phyloP scores from a whole-genome alignment of 2,888 invertebrate genomes.

The Melanchra persicariae region DNA sequence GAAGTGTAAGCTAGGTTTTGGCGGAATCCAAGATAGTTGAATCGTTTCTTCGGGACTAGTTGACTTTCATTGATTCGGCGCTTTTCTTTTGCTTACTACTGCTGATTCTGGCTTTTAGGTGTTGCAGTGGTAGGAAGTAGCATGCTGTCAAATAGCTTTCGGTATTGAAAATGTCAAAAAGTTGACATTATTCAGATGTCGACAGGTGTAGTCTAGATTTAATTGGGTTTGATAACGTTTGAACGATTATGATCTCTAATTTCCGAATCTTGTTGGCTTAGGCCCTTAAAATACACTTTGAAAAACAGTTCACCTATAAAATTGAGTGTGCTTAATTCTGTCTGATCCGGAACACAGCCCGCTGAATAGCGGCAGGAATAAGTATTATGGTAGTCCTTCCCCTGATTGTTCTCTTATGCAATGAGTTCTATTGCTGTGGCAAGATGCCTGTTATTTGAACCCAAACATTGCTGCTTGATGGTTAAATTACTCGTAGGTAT shows the following conservation, averaged over 20 bases:
- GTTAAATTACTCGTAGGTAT: not conserved
- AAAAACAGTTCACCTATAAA: not conserved
- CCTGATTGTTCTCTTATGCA: not conserved
- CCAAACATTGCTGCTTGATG: not conserved
- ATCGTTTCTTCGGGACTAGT: too few species aligned
- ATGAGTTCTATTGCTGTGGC: too few species aligned
- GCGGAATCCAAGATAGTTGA: not conserved
- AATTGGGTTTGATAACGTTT: too few species aligned
- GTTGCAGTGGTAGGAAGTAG: not conserved
- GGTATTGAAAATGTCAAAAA: not conserved
- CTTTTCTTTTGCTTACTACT: too few species aligned
- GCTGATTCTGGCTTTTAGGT: too few species aligned
- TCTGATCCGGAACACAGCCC: not conserved
- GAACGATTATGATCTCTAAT: too few species aligned
- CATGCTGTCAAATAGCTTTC: too few species aligned
- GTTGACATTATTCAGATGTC: not conserved
- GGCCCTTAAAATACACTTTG: not conserved
- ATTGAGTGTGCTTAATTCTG: not conserved
- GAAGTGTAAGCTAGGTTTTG: constrained; percentile 4
- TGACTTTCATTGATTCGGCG: too few species aligned
- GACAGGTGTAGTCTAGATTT: too few species aligned
- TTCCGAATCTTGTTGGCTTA: not conserved
- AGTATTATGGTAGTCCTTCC: not conserved
- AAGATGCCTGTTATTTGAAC: not conserved
- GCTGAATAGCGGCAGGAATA: not conserved